Percentiles rank a stretch among this genome's conserved stretches.
Conservation (phyloP, 2,113 vertebrate species). For the Oceanodroma tethys region DNA sequence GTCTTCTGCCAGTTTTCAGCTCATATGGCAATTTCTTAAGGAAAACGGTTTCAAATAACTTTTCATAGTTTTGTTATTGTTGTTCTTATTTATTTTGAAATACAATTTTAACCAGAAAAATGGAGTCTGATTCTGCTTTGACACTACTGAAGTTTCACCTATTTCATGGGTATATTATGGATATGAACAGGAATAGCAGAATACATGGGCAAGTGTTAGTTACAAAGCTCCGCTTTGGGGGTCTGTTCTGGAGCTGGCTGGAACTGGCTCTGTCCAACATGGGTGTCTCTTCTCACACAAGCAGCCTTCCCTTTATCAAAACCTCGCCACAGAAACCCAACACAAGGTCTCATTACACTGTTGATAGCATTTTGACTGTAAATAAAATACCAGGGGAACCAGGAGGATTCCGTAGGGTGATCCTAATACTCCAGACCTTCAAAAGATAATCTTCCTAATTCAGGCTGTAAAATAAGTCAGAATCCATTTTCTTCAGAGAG, state of each 20-base stretch:
- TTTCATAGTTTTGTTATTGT: neutral
- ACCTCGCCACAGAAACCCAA: neutral
- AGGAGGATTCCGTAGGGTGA: neutral
- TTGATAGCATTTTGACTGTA: neutral
- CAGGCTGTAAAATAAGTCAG: neutral
- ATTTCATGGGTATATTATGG: neutral
- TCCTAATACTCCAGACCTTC: neutral
- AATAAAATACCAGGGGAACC: neutral
- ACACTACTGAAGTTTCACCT: neutral
- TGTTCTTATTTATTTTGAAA: neutral
- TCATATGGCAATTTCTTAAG: neutral
- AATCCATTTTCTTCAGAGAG: neutral
- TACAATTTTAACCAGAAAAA: neutral
- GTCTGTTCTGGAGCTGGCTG: neutral
- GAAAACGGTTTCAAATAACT: neutral
- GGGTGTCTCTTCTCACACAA: neutral
- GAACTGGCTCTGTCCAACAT: neutral
- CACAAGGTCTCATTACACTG: neutral
- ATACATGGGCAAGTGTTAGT: neutral
- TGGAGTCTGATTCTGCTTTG: neutral
- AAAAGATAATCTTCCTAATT: neutral
- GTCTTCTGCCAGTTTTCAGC: neutral
- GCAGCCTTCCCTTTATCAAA: neutral
- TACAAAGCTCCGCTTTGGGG: neutral
- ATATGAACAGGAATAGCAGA: neutral